phyloP scores from a whole-genome alignment of 2,888 invertebrate species.

The Lasius fuliginosus region DNA sequence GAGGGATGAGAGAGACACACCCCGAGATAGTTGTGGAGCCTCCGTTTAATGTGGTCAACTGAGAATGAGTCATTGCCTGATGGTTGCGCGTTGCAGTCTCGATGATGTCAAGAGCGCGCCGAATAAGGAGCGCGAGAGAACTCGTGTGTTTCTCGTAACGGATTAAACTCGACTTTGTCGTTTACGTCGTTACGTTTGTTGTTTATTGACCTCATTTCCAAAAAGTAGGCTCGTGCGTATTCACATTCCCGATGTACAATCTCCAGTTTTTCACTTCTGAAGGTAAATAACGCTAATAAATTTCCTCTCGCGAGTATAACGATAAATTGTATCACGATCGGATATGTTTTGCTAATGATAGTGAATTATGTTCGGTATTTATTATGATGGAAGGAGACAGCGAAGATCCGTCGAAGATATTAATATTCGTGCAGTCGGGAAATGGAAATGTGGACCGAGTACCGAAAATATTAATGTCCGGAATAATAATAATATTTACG shows the following conservation, averaged over 20 bases:
- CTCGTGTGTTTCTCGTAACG: constrained; percentile 60
- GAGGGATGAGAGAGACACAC: constrained; percentile 64
- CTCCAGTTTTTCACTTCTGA: background rate
- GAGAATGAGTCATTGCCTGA: constrained; percentile 70
- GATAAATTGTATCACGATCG: background rate
- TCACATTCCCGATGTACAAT: background rate
- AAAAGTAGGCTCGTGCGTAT: background rate
- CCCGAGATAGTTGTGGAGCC: constrained; percentile 44
- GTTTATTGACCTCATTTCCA: background rate
- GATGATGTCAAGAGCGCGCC: constrained; percentile 72
- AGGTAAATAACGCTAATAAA: constrained; percentile 10
- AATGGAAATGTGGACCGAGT: background rate
- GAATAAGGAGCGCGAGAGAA: constrained; percentile 70
- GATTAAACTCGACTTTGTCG: constrained; percentile 55
- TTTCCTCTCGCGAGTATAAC: background rate
- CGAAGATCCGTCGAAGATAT: background rate
- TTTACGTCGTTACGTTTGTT: background rate
- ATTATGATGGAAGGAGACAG: background rate
- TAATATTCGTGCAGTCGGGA: background rate
- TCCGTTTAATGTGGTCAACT: constrained; percentile 57
- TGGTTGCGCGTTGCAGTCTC: constrained; percentile 56
- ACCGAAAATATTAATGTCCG: background rate
- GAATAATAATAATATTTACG: background rate
- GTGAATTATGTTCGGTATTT: constrained; percentile 1
- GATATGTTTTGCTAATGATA: background rate